Base-by-base conservation (phyloP, 1,140 invertebrate genomes). In the Physella acuta region DNA sequence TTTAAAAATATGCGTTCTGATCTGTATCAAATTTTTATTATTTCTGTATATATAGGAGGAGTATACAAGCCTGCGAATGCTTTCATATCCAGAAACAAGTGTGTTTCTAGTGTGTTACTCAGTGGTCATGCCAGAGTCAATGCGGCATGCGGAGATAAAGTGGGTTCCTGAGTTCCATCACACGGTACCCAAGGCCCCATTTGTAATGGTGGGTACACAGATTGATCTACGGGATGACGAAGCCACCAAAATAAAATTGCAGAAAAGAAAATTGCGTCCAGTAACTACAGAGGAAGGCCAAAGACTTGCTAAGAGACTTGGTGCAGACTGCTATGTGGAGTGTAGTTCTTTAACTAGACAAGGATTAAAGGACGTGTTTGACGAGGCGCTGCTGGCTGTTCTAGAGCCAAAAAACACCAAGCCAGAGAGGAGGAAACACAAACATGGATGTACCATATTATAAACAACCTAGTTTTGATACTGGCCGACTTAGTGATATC, bases 41-140 rank as follows among this genome's bases (percentile, higher is more conserved):
- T 63, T 63, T 49, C 17, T 63, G 33, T 55, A 58, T 68, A 76
- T 75, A 34, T 94, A 97, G 84, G 94, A 97, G 87, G 94, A 96
- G 86, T 97, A 96, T 81, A 93, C 96, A 83, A 89, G 94, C 74
- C 87, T 98, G 53, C 88, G 95, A 80, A 94, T 94, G 17, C 86
- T 99, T 3, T 95, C 94, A 34, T 99, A 99, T 86, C 95, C 95
- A 75, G 94, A 97, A 84, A 98, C 95, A 24, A 96, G 99, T 86
- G 96, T 99, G 64, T 99, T 99, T 87, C 90, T 99, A 72, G 95
- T 99, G 56, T 98, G 96, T 88, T 99, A 98, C 87, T 98, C 96
- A 76, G 95, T 99, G 71, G 95, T 99, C 37, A 97, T 94, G 75
- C 97, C 97, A 68, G 94, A 96, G 20, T 97, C 94, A 72, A 97